Percentiles rank a stretch among this genome's conserved stretches.
Conservation (phyloP, 2,888 invertebrate genomes). For the Amblyjoppa proteus region DNA sequence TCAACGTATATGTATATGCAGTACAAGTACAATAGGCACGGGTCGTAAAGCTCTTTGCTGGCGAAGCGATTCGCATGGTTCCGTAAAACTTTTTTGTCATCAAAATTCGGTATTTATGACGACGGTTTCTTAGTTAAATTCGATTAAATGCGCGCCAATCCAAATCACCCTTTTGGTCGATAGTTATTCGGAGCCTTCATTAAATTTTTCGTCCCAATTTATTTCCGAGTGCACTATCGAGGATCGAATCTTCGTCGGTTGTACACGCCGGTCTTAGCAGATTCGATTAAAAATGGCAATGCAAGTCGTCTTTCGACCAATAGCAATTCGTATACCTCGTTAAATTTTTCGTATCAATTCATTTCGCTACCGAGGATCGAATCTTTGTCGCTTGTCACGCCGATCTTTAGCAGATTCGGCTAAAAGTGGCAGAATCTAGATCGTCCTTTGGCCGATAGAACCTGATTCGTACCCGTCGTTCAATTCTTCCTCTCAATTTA, state of each 20-base stretch:
- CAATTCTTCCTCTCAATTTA: background rate
- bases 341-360: background rate
- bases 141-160: background rate
- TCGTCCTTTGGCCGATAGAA: background rate
- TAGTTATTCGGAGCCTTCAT: background rate
- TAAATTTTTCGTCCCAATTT: background rate
- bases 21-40: conserved; percentile 3
- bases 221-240: background rate
- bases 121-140: background rate
- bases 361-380: background rate
- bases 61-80: background rate
- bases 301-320: background rate
- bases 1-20: background rate
- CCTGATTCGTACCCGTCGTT: background rate
- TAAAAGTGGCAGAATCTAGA: background rate
- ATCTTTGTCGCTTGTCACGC: background rate
- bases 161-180: background rate
- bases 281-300: too few species aligned
- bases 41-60: background rate
- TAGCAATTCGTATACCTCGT: background rate
- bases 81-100: background rate
- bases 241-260: background rate
- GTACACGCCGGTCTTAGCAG: background rate
- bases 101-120: background rate
- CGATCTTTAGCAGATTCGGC: background rate